phyloP scores from a whole-genome alignment of 2,888 invertebrate species.

The Erannis defoliaria region DNA sequence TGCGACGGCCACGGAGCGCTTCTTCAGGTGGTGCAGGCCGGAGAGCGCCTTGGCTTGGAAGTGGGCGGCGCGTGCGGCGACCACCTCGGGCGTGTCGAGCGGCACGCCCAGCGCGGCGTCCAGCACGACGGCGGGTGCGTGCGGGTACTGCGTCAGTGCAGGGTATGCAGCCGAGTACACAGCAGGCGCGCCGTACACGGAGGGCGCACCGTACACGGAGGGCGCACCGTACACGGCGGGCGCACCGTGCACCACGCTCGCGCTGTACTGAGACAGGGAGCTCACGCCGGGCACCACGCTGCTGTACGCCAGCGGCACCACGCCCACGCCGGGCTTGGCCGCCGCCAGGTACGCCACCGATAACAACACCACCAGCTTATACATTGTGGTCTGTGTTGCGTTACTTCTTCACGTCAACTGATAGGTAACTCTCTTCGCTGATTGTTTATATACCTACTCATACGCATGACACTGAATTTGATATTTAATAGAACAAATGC shows the following conservation, averaged over 20 bases:
- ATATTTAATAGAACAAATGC: constrained; percentile 66
- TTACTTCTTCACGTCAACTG: constrained; percentile 71
- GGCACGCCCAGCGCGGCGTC: constrained; percentile 79
- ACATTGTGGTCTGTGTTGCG: constrained; percentile 83
- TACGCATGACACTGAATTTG: constrained; percentile 26
- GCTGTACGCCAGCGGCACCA: constrained; percentile 67
- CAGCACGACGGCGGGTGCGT: constrained; percentile 78
- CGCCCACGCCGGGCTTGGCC: constrained; percentile 74
- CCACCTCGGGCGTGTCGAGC: constrained; percentile 81
- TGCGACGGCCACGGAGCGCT: constrained; percentile 66
- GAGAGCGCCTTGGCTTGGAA: constrained; percentile 78
- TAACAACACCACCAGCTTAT: constrained; percentile 87
- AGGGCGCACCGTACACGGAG: background rate
- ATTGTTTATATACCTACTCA: constrained; percentile 75
- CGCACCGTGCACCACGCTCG: constrained; percentile 65
- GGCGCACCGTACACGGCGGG: constrained; percentile 32
- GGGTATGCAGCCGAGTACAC: constrained; percentile 28
- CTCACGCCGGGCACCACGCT: constrained; percentile 63
- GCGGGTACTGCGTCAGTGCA: constrained; percentile 66
- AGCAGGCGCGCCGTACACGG: background rate
- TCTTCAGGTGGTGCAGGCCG: constrained; percentile 72
- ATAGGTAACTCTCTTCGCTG: constrained; percentile 58
- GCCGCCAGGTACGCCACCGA: constrained; percentile 86
- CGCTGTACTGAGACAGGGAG: constrained; percentile 64
- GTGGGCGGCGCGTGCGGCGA: constrained; percentile 79